Evolutionary conservation across 2,888 invertebrate genomes (phyloP), one percentile per base, ranked within the genome.

Genomic region (Scaptomyza parva): DNA sequence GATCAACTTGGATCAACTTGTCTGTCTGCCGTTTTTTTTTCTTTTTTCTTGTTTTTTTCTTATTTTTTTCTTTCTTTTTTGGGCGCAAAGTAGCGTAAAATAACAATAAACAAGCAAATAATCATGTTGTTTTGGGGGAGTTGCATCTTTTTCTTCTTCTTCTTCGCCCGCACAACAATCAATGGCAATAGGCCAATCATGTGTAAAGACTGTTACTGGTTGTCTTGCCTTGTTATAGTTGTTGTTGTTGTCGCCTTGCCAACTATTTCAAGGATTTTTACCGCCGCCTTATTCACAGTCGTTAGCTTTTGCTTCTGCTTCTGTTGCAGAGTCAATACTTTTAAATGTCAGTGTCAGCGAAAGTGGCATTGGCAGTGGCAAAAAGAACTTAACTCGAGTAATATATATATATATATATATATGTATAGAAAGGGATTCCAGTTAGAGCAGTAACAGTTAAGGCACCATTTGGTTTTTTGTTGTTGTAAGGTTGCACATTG

Each of bases 51-150:
- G n/a, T n/a, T n/a, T 3, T 28, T 9, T 47, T 20, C 20, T 12
- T 35, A 12, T 18, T 11, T 22, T 12, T 26, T n/a, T 12, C 17
- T 11, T 22, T n/a, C n/a, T 18, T n/a, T 37, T 54, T 26, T 12
- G 43, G 39, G 41, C 35, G 48, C 54, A 69, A 78, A 79, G 67
- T 65, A 79, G 84, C 86, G 86, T 72, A 69, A 86, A 86, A 86
- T 86, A 86, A 86, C 80, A 86, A 83, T 83, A 83, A 84, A 85
- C 87, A 84, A 76, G 71, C n/a, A 81, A 85, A 76, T 85, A 84
- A 87, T 84, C 83, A 81, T 87, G 87, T 87, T 85, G 82, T 74
- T 73, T 60, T n/a, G n/a, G 47, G 50, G 53, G 48, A 47, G 48
- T 53, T 53, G 53, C n/a, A n/a, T n/a, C n/a, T n/a, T n/a, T n/a